These are phyloP conservation scores for Antennarius striatus DNA, from an alignment of 2,113 vertebrate species.

Conservation along the genomic window DNA sequence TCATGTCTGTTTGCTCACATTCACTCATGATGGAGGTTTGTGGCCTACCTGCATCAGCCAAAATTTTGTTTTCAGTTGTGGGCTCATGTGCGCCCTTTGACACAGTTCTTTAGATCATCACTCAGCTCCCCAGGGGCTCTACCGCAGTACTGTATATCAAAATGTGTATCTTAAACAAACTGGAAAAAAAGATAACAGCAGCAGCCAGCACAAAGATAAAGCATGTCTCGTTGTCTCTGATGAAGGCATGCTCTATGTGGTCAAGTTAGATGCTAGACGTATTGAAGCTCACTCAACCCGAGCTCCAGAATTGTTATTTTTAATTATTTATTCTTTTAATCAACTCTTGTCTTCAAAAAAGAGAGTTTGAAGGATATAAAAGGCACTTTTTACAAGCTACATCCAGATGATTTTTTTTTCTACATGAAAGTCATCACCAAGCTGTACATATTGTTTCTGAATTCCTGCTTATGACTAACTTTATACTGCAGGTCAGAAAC, in stretches of 20 bases:
- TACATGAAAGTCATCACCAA: slow-evolving; percentile 9
- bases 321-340: too few relatives aligned
- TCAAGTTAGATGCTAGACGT: neutral
- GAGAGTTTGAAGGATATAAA: neutral
- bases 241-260: neutral
- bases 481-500: neutral
- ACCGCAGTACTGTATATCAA: too few relatives aligned
- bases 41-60: too few relatives aligned
- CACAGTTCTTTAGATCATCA: too few relatives aligned
- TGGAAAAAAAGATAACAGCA: neutral
- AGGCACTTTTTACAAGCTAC: neutral
- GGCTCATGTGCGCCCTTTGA: too few relatives aligned
- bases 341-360: neutral
- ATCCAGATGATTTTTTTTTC: neutral
- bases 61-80: too few relatives aligned
- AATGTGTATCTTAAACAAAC: neutral
- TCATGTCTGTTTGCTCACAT: too few relatives aligned
- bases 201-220: neutral
- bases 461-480: slow-evolving; percentile 9
- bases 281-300: too few relatives aligned
- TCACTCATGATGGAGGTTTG: too few relatives aligned
- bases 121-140: too few relatives aligned
- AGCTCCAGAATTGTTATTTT: too few relatives aligned
- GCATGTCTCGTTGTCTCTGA: neutral
- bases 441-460: slow-evolving; percentile 18